phyloP scores from a whole-genome alignment of 1,140 invertebrate species.

The Aphis craccivora region DNA sequence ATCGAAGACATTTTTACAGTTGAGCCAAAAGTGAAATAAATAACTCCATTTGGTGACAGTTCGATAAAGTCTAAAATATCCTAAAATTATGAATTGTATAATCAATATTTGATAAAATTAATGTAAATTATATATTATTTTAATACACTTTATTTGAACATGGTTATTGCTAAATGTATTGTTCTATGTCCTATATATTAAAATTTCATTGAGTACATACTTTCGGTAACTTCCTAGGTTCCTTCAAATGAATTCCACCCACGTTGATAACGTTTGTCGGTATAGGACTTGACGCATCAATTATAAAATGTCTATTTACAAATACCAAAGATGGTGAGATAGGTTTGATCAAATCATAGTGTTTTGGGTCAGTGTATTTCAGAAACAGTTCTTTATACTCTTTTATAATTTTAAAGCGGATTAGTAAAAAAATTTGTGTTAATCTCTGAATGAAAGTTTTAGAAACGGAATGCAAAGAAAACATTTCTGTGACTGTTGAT shows the following conservation, averaged over 20 bases:
- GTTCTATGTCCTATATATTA: no score
- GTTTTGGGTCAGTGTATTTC: neutral
- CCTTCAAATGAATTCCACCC: slow-evolving; percentile 68
- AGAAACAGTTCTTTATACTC: neutral
- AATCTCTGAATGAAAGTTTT: slow-evolving; percentile 2
- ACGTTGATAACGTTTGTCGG: slow-evolving; percentile 68
- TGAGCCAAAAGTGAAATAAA: slow-evolving; percentile 75
- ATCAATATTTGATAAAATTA: no score
- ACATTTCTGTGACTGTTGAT: neutral
- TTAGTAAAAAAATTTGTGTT: neutral
- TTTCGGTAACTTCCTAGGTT: slow-evolving; percentile 58
- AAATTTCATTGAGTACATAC: slow-evolving; percentile 30
- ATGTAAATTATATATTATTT: no score
- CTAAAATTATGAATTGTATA: slow-evolving; percentile 37
- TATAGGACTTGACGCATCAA: slow-evolving; percentile 65
- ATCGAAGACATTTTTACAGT: slow-evolving; percentile 63
- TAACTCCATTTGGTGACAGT: slow-evolving; percentile 67
- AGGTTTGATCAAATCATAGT: neutral
- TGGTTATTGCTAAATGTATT: no score
- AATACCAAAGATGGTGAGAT: slow-evolving; percentile 65
- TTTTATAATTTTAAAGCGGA: neutral
- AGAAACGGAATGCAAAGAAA: neutral
- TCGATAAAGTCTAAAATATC: slow-evolving; percentile 60
- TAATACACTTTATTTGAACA: no score
- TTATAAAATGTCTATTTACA: slow-evolving; percentile 68